Base-by-base conservation (phyloP, 2,113 vertebrate genomes). In the Syngnathus floridae region DNA sequence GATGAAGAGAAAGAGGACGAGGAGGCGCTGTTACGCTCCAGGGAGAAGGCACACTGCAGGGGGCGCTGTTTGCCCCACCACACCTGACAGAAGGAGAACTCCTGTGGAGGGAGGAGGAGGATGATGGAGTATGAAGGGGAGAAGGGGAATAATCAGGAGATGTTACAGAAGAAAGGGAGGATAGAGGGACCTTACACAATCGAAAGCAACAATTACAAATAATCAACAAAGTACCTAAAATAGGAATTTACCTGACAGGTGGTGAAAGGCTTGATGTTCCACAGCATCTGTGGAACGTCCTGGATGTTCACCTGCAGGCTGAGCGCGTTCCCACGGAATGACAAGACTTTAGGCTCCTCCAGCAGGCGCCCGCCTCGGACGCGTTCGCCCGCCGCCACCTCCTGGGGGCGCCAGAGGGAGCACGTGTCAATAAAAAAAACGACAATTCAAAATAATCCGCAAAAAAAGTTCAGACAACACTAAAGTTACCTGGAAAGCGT, bases 251-350 rank as follows among this genome's bases (percentile, higher is more conserved):
- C 95, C 95, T 98, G 95, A 83, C 94, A 97, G 36, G 95, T 94
- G 74, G 93, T 94, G 82, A 97, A 95, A 67, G 95, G 94, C 90
- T 97, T 98, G 72, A 97, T 97, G 80, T 91, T 94, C 95, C 94
- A 98, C 73, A 96, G 92, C 82, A 95, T 92, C 9, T 95, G 95
- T 41, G 95, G 94, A 65, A 98, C 87, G 38, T 98, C 95, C 11
- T 95, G 93, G 85, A 98, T 93, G 17, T 94, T 96, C 74, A 98
- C 93, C 90, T 96, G 95, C 21, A 98, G 94, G 79, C 93, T 95
- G 78, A 94, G 93, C 2, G 86, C 92, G 80, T 95, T 96, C 56
- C 92, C 93, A 79, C 88, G 90, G 85, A 97, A 98, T 84, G 91
- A 91, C 88, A 96, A 54, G 73, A 93, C 82, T 78, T 94, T 95